These are phyloP conservation scores for Chauna torquata DNA, from an alignment of 2,113 vertebrate species.

Conservation along the genomic window DNA sequence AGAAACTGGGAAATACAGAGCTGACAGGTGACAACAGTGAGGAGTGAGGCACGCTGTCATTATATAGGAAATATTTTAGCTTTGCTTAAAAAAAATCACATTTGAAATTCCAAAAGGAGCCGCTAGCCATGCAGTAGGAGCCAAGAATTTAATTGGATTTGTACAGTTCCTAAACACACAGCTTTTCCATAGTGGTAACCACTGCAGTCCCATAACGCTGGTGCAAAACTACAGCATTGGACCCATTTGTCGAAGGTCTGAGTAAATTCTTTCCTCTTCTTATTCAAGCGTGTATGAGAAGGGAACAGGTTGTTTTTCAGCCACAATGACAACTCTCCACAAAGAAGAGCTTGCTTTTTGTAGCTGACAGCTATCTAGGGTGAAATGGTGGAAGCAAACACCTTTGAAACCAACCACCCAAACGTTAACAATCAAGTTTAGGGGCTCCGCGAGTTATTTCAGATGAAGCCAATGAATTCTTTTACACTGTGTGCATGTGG, in stretches of 20 bases:
- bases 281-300: background rate
- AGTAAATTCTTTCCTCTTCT: background rate
- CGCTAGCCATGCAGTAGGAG: background rate
- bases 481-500: background rate
- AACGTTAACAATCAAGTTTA: background rate
- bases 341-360: background rate
- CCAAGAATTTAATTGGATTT: background rate
- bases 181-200: background rate
- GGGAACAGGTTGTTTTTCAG: background rate
- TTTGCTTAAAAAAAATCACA: background rate
- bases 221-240: background rate
- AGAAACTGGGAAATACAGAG: background rate
- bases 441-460: background rate
- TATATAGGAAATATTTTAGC: background rate
- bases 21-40: background rate
- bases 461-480: background rate
- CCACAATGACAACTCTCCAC: background rate
- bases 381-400: background rate
- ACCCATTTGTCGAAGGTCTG: background rate
- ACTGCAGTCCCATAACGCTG: background rate
- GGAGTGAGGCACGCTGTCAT: conserved; percentile 38
- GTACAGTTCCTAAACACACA: background rate
- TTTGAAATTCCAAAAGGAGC: background rate
- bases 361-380: background rate
- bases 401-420: background rate